Conservation (phyloP, 2,797 vertebrate species). For the Ctenochaetus hawaiiensis region DNA sequence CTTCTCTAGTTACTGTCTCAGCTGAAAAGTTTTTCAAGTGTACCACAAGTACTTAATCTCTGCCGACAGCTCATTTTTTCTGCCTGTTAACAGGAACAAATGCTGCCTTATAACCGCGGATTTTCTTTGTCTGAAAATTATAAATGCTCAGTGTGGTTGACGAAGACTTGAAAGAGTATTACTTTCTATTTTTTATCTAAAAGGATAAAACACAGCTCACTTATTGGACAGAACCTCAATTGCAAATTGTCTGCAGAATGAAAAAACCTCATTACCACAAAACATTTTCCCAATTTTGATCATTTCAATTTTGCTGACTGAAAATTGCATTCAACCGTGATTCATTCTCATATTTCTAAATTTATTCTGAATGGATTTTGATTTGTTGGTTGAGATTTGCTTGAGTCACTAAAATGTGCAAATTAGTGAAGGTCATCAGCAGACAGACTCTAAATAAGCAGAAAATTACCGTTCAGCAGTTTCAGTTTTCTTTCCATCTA, state of each 20-base stretch:
- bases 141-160: background rate
- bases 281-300: background rate
- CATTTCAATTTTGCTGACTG: constrained; percentile 13
- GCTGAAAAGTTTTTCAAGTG: constrained; percentile 22
- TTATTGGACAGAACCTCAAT: constrained; percentile 8
- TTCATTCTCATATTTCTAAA: background rate
- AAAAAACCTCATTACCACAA: constrained; percentile 34
- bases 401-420: constrained; percentile 17
- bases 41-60: constrained; percentile 12
- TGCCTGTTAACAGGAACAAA: background rate
- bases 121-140: background rate
- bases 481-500: background rate
- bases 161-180: background rate
- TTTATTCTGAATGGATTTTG: constrained; percentile 32
- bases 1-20: constrained; percentile 11
- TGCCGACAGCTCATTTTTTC: background rate
- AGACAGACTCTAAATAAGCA: background rate
- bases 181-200: constrained; percentile 17
- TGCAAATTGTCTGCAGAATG: constrained; percentile 13
- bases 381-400: constrained; percentile 5
- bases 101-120: background rate
- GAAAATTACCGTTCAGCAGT: background rate
- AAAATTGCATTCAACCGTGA: constrained; percentile 15
- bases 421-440: constrained; percentile 13
- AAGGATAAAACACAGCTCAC: background rate